Evolutionary conservation across 2,797 vertebrate genomes (phyloP).

Genomic region (Sebastes trivittatus): DNA sequence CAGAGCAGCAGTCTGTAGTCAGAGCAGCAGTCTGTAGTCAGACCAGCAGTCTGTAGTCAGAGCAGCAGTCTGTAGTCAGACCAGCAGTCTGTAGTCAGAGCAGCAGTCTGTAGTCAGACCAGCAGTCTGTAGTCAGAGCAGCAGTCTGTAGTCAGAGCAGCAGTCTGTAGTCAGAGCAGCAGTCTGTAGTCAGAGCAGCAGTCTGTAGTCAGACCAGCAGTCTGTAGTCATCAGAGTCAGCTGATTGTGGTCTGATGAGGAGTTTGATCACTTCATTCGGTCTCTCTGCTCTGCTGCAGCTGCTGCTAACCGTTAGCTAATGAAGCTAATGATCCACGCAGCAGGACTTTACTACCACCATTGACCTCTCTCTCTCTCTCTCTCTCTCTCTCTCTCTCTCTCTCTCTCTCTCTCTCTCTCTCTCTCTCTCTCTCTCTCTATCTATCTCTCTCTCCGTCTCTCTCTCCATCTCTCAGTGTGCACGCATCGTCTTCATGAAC

Average conservation of each 20-base stretch:
- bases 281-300: slow-evolving; percentile 18
- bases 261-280: slow-evolving; percentile 52
- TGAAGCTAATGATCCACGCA: slow-evolving; percentile 75
- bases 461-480: background rate
- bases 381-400: background rate
- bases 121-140: no score
- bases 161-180: background rate
- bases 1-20: no score
- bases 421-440: background rate
- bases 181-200: no score
- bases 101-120: background rate
- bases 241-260: slow-evolving; percentile 59
- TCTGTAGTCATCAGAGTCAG: slow-evolving; percentile 9
- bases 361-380: slow-evolving; percentile 30
- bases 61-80: no score
- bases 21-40: background rate
- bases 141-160: no score
- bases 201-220: no score
- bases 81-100: no score
- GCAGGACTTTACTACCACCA: slow-evolving; percentile 53
- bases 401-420: background rate
- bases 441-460: background rate
- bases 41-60: no score
- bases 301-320: slow-evolving; percentile 78
- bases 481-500: slow-evolving; percentile 11